Evolutionary conservation across 1,140 invertebrate species (phyloP).

Genomic region (Mamestra configurata): DNA sequence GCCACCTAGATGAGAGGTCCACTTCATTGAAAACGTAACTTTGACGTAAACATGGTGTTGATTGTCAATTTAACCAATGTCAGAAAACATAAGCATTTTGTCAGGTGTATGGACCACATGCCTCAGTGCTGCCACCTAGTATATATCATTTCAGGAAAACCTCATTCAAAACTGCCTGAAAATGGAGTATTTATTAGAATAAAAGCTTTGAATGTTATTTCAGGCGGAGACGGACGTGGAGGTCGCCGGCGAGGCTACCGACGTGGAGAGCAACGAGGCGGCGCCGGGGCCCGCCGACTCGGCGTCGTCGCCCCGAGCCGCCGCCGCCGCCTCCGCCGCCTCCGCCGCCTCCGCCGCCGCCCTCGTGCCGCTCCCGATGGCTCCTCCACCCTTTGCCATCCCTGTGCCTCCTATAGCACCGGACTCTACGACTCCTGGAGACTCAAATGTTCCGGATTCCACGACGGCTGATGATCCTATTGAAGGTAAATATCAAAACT

Average conservation of each 20-base stretch:
- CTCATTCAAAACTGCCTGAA: no score
- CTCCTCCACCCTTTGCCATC: not conserved
- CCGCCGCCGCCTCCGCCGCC: not conserved
- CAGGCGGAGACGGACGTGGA: conserved; percentile 13
- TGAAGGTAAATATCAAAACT: not conserved
- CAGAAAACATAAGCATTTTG: no score
- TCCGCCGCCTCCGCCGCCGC: not conserved
- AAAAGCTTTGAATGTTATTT: no score
- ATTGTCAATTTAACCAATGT: no score
- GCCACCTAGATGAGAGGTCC: no score
- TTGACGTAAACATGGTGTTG: no score
- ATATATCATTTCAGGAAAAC: no score
- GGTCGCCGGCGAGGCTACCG: conserved; percentile 11
- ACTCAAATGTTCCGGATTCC: conserved; percentile 8
- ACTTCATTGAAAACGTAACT: no score
- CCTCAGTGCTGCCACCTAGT: no score
- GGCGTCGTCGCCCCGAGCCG: not conserved
- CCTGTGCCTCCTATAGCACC: not conserved
- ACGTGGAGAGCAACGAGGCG: conserved; percentile 1
- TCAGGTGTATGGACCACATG: no score
- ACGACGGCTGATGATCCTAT: conserved; percentile 16
- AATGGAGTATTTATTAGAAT: no score
- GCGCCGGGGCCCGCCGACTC: not conserved
- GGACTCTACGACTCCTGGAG: conserved; percentile 2
- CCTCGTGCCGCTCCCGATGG: not conserved